Base-by-base conservation (phyloP, 2,888 invertebrate species). In the Latrodectus hesperus region DNA sequence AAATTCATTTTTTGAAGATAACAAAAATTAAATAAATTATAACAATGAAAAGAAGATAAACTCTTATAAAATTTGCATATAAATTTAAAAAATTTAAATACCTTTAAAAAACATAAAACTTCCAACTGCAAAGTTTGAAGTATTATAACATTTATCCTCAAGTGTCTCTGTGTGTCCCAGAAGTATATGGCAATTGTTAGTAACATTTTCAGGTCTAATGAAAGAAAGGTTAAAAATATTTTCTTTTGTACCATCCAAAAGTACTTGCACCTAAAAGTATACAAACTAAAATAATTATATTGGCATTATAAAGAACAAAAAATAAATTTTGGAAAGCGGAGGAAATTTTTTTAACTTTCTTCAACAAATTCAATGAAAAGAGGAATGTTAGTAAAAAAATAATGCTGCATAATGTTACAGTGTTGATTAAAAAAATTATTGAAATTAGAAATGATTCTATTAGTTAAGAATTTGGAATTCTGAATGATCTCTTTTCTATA, bases 101-200 rank as follows among this genome's bases (percentile, higher is more conserved):
- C 88, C 88, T 88, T 84, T 84, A 67, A 88, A 88, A 51, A 88
- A 72, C 80, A 84, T 84, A 49, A 84, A 80, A 65, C 71, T 88
- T 60, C 84, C 88, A 49, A 88, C 53, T 26, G 73, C 84, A 60
- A 81, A 88, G 22, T 71, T 64, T 22, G 79, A 52, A 51, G 49
- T 26, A 9, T 64, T 26, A 55, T 53, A 26, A 51, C 22, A 16
- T 14, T 74, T 73, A 52, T 79, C 72, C 9, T 52, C 9, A 55
- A 16, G 14, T 16, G 72, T 51, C 68, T 74, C 70, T 52, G 76
- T 60, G 68, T 84, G 76, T 16, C 88, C 88, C n/a, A 88, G 38
- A 9, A 84, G 55, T 26, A 84, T 16, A 55, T 81, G 71, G 52
- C 72, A 84, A 8, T 80, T 55, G 67, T 72, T 78, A 10, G 80